Evolutionary conservation across 2,113 vertebrate genomes (phyloP), one percentile per base, ranked within the genome.

Genomic region (Choloepus hoffmanni): DNA sequence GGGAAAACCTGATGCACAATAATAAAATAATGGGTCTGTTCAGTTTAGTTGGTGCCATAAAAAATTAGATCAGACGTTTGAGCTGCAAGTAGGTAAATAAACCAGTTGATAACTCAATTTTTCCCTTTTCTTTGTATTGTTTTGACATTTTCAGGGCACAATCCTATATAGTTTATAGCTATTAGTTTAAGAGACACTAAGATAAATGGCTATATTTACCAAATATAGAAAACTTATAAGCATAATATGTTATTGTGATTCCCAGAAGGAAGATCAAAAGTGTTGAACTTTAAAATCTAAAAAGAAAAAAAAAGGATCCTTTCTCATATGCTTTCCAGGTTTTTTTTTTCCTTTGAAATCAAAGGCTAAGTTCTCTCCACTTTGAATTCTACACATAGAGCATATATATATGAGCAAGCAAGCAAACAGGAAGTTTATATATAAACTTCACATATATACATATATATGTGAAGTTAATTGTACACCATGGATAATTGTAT

Each of bases 311-410:
- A 84, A 18, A 43, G 43, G 43, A 45, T 45, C 0, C 67, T 2
- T 85, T 77, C 86, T 58, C 15, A 76, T 33, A 16, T 72, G 19
- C 62, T 92, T 81, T 89, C 30, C 48, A 83, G 30, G 30, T 87
- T 70, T 92, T 40, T 26, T 48, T 26, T 84, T 94, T 26, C 67
- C 18, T 88, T 89, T 87, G 62, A 96, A 94, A 60, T 83, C 33
- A 78, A 85, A 94, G 6, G 3, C 13, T 84, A 85, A 93, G 9
- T 83, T 94, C 7, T 88, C 11, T 82, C 70, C 50, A 92, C 23
- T 87, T 74, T 60, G 67, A 91, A 88, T 63, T 92, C 48, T 9
- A 78, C 15, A 73, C n/a, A 76, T 60, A 40, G 10, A 89, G 11
- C 19, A 76, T 76, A 2, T 68, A 67, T 63, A 84, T 89, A 45